Conservation (phyloP, 2,888 invertebrate species). For the Eilema sororculum region DNA sequence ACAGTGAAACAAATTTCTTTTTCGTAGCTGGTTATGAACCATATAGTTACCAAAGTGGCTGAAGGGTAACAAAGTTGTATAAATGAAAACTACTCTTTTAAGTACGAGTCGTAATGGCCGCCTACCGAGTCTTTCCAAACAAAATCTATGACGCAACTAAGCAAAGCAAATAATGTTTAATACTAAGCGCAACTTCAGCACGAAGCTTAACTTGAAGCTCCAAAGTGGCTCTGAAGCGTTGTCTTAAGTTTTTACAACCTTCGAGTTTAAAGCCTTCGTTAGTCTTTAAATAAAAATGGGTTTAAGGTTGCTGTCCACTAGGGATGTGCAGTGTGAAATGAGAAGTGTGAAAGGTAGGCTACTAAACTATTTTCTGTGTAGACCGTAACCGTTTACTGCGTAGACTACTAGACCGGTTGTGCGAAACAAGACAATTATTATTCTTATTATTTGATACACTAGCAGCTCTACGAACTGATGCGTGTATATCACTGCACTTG, state of each 20-base stretch:
- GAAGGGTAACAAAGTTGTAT: too few species aligned
- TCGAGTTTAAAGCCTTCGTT: slow-evolving; percentile 58
- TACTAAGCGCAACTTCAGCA: slow-evolving; percentile 51
- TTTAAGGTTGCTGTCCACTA: not conserved
- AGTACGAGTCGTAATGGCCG: not conserved
- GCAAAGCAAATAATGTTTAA: slow-evolving; percentile 42
- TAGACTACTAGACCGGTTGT: not conserved
- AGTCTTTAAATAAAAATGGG: slow-evolving; percentile 51
- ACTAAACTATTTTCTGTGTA: not conserved
- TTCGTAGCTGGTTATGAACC: too few species aligned
- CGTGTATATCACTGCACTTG: too few species aligned
- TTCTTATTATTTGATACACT: too few species aligned
- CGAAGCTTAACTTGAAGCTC: slow-evolving; percentile 53
- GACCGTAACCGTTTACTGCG: too few species aligned
- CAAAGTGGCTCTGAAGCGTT: slow-evolving; percentile 52
- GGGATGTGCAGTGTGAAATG: not conserved
- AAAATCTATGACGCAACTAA: slow-evolving; percentile 47
- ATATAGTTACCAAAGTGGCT: too few species aligned
- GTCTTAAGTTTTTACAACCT: slow-evolving; percentile 61
- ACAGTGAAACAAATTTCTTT: too few species aligned
- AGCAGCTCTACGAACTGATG: too few species aligned
- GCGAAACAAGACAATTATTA: not conserved
- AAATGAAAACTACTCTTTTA: not conserved
- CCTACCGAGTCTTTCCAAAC: slow-evolving; percentile 26
- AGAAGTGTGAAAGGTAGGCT: not conserved